Evolutionary conservation across 30 jellyfish, hydroid and myxozoan genomes (phyloP).

Genomic region (Catostylus mosaicus): DNA sequence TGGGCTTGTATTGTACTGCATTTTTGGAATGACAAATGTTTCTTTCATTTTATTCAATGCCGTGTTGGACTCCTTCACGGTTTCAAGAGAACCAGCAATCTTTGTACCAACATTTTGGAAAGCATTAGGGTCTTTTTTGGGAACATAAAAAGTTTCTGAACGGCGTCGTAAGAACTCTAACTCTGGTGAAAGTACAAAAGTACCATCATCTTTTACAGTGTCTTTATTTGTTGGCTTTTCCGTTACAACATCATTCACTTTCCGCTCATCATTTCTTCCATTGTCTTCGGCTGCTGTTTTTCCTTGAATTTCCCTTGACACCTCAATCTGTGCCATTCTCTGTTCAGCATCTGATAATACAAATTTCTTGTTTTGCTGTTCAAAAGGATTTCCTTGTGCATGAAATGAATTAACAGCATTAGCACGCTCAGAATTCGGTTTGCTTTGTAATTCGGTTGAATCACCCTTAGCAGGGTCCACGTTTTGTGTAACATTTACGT

Average conservation of each 20-base stretch:
- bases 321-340: neutral
- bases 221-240: neutral
- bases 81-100: neutral
- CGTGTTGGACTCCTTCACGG: neutral
- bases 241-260: no score
- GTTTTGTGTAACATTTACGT: neutral
- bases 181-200: neutral
- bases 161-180: neutral
- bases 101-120: neutral
- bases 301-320: neutral
- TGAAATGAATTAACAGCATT: neutral
- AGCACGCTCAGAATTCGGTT: no score
- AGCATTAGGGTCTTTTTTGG: conserved; percentile 10
- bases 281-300: no score
- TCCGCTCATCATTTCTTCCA: no score
- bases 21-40: conserved; percentile 19
- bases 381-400: neutral
- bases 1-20: neutral
- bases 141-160: conserved; percentile 11
- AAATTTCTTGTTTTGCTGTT: neutral
- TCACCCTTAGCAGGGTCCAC: neutral
- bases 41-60: neutral
- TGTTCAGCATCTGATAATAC: neutral
- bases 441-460: neutral
- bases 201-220: neutral